Conservation (phyloP, 2,797 vertebrate genomes). For the Cetoscarus ocellatus region DNA sequence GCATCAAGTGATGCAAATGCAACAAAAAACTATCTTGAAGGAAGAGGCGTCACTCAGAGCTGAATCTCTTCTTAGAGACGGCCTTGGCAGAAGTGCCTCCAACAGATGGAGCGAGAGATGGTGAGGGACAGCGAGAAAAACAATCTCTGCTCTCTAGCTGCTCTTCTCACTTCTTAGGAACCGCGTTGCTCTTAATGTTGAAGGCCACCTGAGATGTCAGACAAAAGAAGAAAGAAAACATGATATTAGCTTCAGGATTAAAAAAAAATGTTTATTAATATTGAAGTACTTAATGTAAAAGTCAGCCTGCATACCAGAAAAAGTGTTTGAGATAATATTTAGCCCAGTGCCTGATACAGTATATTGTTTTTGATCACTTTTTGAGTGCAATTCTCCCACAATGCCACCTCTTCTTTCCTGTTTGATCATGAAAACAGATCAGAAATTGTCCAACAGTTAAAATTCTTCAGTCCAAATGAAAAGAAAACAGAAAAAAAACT, state of each 20-base stretch:
- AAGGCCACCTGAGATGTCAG: conserved; percentile 62
- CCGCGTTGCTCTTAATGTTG: conserved; percentile 43
- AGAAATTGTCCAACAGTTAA: too few relatives aligned
- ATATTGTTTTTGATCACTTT: too few relatives aligned
- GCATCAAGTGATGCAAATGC: conserved; percentile 2
- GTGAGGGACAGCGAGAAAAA: conserved; percentile 35
- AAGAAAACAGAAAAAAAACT: too few relatives aligned
- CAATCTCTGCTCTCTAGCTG: conserved; percentile 32
- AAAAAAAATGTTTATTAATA: conserved; percentile 2
- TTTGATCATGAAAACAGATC: too few relatives aligned
- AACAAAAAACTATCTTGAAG: conserved; percentile 4
- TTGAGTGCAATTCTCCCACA: too few relatives aligned
- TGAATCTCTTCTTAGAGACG: conserved; percentile 58
- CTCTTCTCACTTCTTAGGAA: conserved; percentile 44
- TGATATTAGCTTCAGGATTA: conserved; percentile 20
- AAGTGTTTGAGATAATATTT: too few relatives aligned
- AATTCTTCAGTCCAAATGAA: too few relatives aligned
- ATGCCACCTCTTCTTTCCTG: too few relatives aligned
- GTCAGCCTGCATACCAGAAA: too few relatives aligned
- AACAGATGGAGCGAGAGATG: conserved; percentile 69
- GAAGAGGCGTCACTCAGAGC: conserved; percentile 44
- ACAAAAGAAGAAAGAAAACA: conserved; percentile 14
- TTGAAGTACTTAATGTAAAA: not conserved
- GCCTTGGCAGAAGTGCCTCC: conserved; percentile 48
- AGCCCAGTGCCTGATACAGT: too few relatives aligned